Percentiles rank a stretch among this genome's conserved stretches.
Conservation (phyloP, 2,113 vertebrate genomes). For the Actinemys pallida region DNA sequence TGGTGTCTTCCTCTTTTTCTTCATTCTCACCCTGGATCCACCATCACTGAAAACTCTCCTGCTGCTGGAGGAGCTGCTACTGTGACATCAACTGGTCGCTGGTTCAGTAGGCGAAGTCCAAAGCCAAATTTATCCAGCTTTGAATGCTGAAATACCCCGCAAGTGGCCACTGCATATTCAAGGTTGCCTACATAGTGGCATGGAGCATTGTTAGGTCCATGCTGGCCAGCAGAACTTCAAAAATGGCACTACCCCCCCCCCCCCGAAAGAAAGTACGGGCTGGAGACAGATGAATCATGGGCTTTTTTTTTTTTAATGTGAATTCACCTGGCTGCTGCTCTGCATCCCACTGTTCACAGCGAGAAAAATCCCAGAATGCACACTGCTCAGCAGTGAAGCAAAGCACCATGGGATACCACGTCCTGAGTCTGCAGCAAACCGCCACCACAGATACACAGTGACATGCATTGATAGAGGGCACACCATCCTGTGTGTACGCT, state of each 20-base stretch:
- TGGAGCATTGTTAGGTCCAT: neutral
- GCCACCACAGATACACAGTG: neutral
- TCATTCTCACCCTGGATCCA: accelerated
- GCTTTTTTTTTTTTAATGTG: neutral
- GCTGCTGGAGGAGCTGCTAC: neutral
- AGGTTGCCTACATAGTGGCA: neutral
- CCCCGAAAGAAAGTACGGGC: neutral
- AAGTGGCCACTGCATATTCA: neutral
- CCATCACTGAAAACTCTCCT: neutral
- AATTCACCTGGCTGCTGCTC: neutral
- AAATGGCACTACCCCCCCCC: neutral
- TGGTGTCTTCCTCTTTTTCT: neutral
- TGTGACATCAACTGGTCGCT: neutral
- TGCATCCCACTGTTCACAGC: neutral
- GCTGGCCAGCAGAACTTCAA: neutral
- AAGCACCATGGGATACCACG: neutral
- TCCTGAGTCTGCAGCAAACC: neutral
- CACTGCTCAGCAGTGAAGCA: neutral
- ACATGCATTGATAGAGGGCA: neutral
- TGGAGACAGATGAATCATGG: neutral
- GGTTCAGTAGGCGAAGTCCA: neutral
- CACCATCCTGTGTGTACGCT: neutral
- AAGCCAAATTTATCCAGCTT: neutral
- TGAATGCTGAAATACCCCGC: neutral
- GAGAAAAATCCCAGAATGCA: neutral